These are phyloP conservation scores for Drosophila seguyi DNA, from an alignment of 1,140 invertebrate species.

Conservation along the genomic window DNA sequence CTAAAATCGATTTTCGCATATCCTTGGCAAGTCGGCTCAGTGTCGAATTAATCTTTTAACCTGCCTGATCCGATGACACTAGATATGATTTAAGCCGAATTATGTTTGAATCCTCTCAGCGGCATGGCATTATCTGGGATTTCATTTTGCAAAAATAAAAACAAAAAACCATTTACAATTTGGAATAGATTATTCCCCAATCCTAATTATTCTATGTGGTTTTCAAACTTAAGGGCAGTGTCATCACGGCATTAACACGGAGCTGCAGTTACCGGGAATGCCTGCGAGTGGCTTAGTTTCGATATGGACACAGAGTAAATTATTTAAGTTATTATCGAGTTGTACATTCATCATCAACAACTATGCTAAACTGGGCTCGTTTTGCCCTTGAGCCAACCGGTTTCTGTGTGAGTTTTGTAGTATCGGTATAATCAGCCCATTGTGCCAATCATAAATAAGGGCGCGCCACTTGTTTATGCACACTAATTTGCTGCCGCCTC, in stretches of 20 bases:
- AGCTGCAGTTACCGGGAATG: slow-evolving; percentile 10
- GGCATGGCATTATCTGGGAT: neutral
- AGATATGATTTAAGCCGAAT: neutral
- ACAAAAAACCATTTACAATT: neutral
- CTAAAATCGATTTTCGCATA: slow-evolving; percentile 28
- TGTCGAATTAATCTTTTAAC: slow-evolving; percentile 13
- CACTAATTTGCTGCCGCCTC: slow-evolving; percentile 35
- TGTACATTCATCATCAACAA: slow-evolving; percentile 13
- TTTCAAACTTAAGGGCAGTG: neutral
- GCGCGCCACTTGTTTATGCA: slow-evolving; percentile 41
- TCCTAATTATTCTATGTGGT: neutral
- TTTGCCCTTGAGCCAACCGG: slow-evolving; percentile 38
- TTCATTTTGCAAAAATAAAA: neutral
- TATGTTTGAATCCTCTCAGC: neutral
- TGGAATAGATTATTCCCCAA: neutral
- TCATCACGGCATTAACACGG: slow-evolving; percentile 9
- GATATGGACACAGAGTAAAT: slow-evolving; percentile 27
- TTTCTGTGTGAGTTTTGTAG: slow-evolving; percentile 19
- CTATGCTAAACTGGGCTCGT: slow-evolving; percentile 12
- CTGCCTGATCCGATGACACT: slow-evolving; percentile 10
- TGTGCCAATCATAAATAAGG: slow-evolving; percentile 31
- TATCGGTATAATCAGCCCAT: slow-evolving; percentile 32
- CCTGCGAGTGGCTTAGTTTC: neutral
- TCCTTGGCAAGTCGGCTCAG: slow-evolving; percentile 21
- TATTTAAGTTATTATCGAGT: slow-evolving; percentile 12